phyloP scores from a whole-genome alignment of 2,797 vertebrate genomes.

The Melanotaenia nigrans region DNA sequence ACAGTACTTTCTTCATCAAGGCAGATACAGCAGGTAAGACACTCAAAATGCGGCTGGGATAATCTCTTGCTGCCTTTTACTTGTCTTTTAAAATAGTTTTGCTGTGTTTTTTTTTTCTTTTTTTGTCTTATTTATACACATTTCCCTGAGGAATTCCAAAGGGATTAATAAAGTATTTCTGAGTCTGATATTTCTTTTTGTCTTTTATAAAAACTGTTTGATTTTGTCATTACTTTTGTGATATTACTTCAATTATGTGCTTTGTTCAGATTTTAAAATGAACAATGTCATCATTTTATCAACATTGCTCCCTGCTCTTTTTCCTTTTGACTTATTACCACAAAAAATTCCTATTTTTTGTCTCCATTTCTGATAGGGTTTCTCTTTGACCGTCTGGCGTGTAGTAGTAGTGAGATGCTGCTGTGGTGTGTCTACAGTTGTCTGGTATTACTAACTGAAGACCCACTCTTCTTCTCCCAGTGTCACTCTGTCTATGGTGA shows the following conservation, averaged over 20 bases:
- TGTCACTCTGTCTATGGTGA: slow-evolving; percentile 96
- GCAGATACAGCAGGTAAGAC: slow-evolving; percentile 90
- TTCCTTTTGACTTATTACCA: background rate
- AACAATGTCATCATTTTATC: background rate
- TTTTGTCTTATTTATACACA: background rate
- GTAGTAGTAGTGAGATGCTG: slow-evolving; percentile 83
- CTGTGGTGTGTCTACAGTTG: slow-evolving; percentile 91
- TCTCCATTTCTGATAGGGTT: slow-evolving; percentile 83
- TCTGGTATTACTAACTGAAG: slow-evolving; percentile 88
- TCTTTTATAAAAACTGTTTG: background rate
- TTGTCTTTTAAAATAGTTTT: background rate
- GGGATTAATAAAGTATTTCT: too few relatives aligned
- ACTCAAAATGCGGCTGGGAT: background rate
- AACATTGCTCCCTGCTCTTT: background rate
- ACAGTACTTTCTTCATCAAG: slow-evolving; percentile 87
- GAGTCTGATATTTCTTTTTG: background rate
- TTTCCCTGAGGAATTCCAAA: too few relatives aligned
- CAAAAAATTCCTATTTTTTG: background rate
- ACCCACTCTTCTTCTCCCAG: slow-evolving; percentile 92
- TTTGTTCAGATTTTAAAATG: background rate
- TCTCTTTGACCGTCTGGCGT: slow-evolving; percentile 90
- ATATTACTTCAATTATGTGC: background rate
- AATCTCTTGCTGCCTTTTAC: slow-evolving; percentile 7
- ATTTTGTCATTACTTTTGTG: background rate
- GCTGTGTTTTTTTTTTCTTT: background rate